Percentiles rank a stretch among this genome's conserved stretches.
These are phyloP conservation scores for Diceros bicornis DNA, from an alignment of 2,797 vertebrate species.

Conservation along the genomic window DNA sequence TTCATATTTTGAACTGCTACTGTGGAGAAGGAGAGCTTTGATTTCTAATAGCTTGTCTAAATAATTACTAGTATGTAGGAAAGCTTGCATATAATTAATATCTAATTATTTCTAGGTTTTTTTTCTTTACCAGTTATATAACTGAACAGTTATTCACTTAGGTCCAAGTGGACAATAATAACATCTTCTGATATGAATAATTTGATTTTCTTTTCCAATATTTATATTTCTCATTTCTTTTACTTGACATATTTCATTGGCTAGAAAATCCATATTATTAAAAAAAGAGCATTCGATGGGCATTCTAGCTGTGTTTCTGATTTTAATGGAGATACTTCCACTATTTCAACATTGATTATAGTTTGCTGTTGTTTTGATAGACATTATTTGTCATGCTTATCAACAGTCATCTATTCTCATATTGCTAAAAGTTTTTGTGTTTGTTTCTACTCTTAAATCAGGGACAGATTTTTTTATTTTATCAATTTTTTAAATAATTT, in stretches of 20 bases:
- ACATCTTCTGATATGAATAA: neutral
- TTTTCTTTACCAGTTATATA: neutral
- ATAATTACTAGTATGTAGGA: neutral
- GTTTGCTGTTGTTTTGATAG: neutral
- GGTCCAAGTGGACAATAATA: neutral
- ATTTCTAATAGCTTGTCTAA: neutral
- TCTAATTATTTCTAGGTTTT: neutral
- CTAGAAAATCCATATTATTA: neutral
- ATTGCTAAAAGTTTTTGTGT: neutral
- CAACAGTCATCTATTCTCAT: neutral
- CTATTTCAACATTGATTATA: neutral
- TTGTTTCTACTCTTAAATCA: neutral
- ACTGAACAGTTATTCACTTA: neutral
- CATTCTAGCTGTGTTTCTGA: neutral
- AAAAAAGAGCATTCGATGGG: neutral
- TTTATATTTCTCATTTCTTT: neutral
- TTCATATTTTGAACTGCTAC: neutral
- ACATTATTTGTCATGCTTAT: neutral
- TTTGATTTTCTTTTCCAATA: neutral
- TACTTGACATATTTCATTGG: neutral
- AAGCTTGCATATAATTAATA: conserved; percentile 16
- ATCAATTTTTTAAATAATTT: neutral
- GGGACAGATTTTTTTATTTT: neutral
- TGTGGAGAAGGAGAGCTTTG: conserved; percentile 34
- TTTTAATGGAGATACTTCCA: neutral